Evolutionary conservation across 2,888 invertebrate species (phyloP).

Genomic region (Ectemnius lituratus): DNA sequence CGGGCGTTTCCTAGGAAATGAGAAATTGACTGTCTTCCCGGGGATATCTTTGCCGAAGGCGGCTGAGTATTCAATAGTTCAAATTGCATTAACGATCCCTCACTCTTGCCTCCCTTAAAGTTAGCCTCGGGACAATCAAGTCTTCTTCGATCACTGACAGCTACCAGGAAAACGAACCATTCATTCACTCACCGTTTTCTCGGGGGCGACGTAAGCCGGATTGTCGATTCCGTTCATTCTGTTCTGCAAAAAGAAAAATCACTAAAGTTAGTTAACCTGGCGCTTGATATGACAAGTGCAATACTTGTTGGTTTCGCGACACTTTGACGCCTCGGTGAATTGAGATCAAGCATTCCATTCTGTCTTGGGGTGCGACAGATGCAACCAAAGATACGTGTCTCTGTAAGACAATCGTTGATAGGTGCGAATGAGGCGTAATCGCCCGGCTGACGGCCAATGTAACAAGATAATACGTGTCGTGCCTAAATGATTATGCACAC

Average conservation of each 20-base stretch:
- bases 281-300: no score
- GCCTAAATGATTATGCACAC: constrained; percentile 54
- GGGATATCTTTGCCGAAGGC: constrained; percentile 14
- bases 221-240: constrained; percentile 55
- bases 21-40: constrained; percentile 19
- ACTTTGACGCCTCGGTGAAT: no score
- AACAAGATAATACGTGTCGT: constrained; percentile 67
- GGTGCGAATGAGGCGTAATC: constrained; percentile 65
- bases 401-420: constrained; percentile 60
- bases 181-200: constrained; percentile 34
- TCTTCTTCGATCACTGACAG: no score
- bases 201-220: constrained; percentile 36
- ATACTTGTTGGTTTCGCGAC: neutral
- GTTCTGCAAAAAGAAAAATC: neutral
- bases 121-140: no score
- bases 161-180: no score
- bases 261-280: neutral
- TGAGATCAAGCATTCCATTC: no score
- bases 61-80: constrained; percentile 32
- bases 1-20: constrained; percentile 6
- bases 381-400: constrained; percentile 19
- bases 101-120: no score
- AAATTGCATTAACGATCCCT: constrained; percentile 37
- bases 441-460: constrained; percentile 52
- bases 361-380: no score